Evolutionary conservation across 1,140 invertebrate genomes (phyloP).

Genomic region (Bombus terrestris): DNA sequence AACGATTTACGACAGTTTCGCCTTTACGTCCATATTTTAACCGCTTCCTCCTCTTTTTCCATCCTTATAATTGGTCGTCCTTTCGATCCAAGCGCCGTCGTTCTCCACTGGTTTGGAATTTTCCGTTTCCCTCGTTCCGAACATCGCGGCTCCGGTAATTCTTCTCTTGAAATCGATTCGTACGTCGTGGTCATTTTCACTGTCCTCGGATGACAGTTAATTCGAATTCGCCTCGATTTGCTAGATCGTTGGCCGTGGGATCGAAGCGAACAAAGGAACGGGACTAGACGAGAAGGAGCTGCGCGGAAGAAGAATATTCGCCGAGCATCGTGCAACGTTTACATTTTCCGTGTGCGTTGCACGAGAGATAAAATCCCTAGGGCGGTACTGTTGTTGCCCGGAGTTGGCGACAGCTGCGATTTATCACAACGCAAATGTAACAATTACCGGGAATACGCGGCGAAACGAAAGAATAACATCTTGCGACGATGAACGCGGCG

Average conservation of each 20-base stretch:
- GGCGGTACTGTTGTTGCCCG: not conserved
- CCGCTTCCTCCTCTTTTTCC: not conserved
- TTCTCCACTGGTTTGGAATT: not conserved
- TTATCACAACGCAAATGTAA: constrained; percentile 35
- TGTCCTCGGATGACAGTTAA: no score
- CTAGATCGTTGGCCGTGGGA: not conserved
- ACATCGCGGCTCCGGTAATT: not conserved
- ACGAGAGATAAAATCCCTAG: constrained; percentile 18
- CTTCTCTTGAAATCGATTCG: not conserved
- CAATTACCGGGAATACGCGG: constrained; percentile 12
- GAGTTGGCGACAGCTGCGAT: constrained; percentile 6
- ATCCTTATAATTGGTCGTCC: not conserved
- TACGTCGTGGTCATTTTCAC: not conserved
- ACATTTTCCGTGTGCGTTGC: not conserved
- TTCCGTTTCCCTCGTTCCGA: not conserved
- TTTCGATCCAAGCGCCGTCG: not conserved
- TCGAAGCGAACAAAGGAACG: not conserved
- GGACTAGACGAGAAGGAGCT: accelerated
- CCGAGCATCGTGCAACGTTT: constrained; percentile 13
- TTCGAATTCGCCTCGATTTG: not conserved
- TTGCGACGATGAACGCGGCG: not conserved
- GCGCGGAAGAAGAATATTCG: not conserved
- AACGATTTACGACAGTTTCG: not conserved
- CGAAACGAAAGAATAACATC: not conserved
- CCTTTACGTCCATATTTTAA: not conserved